phyloP scores from a whole-genome alignment of 2,888 invertebrate genomes.

The Diplolepis rosae region DNA sequence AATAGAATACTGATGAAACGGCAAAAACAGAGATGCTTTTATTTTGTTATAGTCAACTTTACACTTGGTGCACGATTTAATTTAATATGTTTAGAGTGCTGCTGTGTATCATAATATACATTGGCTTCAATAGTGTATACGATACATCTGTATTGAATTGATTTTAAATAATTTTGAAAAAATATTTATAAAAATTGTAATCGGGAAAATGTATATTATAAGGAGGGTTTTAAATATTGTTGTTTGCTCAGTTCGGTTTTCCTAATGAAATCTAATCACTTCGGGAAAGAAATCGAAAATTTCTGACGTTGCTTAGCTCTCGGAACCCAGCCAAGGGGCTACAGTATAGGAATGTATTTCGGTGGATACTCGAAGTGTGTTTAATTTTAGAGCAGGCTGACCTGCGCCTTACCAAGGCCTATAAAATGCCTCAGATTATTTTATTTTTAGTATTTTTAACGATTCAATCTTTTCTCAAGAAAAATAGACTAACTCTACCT shows the following conservation, averaged over 20 bases:
- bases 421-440: slow-evolving; percentile 63
- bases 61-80: slow-evolving; percentile 50
- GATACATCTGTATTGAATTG: too few relatives aligned
- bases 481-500: too few relatives aligned
- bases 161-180: too few relatives aligned
- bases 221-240: too few relatives aligned
- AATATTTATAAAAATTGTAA: too few relatives aligned
- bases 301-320: slow-evolving; percentile 39
- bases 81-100: slow-evolving; percentile 17
- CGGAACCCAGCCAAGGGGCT: slow-evolving; percentile 63
- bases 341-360: slow-evolving; percentile 65
- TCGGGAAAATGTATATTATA: background rate
- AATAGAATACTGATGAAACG: slow-evolving; percentile 54
- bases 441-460: slow-evolving; percentile 60
- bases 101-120: too few relatives aligned
- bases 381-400: slow-evolving; percentile 63
- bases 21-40: slow-evolving; percentile 48
- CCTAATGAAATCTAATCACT: slow-evolving; percentile 37
- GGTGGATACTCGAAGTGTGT: slow-evolving; percentile 60
- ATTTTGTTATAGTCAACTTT: slow-evolving; percentile 50
- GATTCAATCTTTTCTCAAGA: background rate
- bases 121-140: too few relatives aligned
- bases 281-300: slow-evolving; percentile 44
- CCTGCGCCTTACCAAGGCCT: slow-evolving; percentile 59
- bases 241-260: too few relatives aligned